Base-by-base conservation (phyloP, 2,888 invertebrate genomes). In the Cartodere bifasciata region DNA sequence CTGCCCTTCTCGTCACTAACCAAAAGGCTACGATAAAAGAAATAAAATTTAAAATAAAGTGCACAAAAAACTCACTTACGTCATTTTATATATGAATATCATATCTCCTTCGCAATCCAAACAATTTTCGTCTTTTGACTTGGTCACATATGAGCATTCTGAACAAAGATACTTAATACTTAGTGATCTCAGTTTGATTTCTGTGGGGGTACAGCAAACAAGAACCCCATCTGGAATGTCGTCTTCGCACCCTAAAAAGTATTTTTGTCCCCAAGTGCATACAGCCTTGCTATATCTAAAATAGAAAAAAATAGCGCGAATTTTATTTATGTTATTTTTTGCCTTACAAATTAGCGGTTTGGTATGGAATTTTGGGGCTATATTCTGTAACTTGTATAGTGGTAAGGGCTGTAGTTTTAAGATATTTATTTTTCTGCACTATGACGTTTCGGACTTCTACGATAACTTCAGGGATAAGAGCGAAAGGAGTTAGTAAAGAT, bases 401-500 rank as follows among this genome's bases (percentile, higher is more conserved):
- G 4, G 34, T 34, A n/a, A 34, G 12, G 23, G 31, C 27, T 1
- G 34, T 31, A 1, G 30, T 16, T 15, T 34, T 34, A 11, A 30
- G 31, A n/a, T 34, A 34, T 3, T 21, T 30, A n/a, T 17, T 31
- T 10, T 23, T 23, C 17, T 34, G 34, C 4, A 34, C 17, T 4
- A 23, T 6, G 3, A 34, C 34, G 16, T 34, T 34, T 14, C 28
- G 23, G 2, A 34, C 34, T 10, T 22, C 23, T 3, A 34, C 27
- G 11, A 23, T n/a, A 28, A 22, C 30, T 1, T 22, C 31, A 4
- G 34, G 34, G 13, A 34, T 5, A 10, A 34, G 31, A 4, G 27
- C 34, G 6, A 34, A 1, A 3, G 34, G 34, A 7, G 21, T 34
- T 4, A 16, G 9, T 13, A 34, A 27, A n/a, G 20, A 23, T 17